A percentile compares a stretch with the other conserved stretches of the same genome.
These are phyloP conservation scores for Diplosoma virens DNA, from an alignment of 23 tunicate species.

Conservation along the genomic window DNA sequence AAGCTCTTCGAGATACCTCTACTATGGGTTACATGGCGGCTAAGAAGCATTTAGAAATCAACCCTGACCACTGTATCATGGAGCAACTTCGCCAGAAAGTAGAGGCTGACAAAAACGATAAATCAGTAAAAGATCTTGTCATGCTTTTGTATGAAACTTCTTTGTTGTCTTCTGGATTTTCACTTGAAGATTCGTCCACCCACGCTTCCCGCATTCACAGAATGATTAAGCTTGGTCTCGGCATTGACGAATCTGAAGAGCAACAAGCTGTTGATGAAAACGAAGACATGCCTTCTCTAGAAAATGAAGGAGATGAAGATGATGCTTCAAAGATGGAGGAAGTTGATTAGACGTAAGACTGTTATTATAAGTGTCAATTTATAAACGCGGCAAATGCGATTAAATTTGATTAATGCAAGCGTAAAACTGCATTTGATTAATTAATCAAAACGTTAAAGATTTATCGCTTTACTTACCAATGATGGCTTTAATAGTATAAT, in stretches of 20 bases:
- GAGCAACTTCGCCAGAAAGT: conserved; percentile 82
- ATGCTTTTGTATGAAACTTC: conserved; percentile 96
- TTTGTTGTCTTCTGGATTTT: conserved; percentile 88
- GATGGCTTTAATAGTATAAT: too few relatives aligned
- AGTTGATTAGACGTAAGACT: conserved; percentile 93
- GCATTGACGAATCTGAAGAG: conserved; percentile 78
- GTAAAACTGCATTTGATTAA: too few relatives aligned
- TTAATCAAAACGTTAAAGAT: too few relatives aligned
- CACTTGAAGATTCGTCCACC: conserved; percentile 92
- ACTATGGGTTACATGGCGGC: conserved; percentile 99
- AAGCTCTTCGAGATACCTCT: conserved; percentile 90
- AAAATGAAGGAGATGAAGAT: conserved; percentile 86
- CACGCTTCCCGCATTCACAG: conserved; percentile 93
- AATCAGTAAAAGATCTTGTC: conserved; percentile 91
- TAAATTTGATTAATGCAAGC: too few relatives aligned
- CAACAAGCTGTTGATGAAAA: conserved; percentile 45
- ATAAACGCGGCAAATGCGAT: too few relatives aligned
- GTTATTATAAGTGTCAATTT: too few relatives aligned
- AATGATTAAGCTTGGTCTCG: conserved; percentile 98
- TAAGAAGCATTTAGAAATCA: conserved; percentile 91
- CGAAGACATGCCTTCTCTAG: conserved; percentile 94
- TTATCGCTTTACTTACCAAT: too few relatives aligned
- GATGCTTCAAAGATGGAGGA: conserved; percentile 94
- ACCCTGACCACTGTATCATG: conserved; percentile 89
- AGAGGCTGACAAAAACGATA: conserved; percentile 96